phyloP scores from a whole-genome alignment of 2,888 invertebrate species.

The Cantharis rufa region DNA sequence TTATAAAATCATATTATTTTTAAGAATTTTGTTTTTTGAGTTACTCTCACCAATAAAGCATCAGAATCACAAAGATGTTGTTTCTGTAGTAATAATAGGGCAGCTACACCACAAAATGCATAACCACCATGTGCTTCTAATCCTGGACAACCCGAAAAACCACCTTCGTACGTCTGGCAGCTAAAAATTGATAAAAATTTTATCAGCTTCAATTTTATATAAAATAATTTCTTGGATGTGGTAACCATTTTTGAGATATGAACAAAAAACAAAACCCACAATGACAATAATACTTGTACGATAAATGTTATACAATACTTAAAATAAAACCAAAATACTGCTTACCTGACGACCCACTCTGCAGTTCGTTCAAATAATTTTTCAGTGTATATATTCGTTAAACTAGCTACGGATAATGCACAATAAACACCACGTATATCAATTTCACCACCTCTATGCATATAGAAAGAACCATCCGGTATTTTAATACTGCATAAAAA shows the following conservation, averaged over 20 bases:
- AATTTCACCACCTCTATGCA: slow-evolving; percentile 91
- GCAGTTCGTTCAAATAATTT: slow-evolving; percentile 83
- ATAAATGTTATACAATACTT: too few relatives aligned
- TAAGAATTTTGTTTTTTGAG: background rate
- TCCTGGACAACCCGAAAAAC: slow-evolving; percentile 91
- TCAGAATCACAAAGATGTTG: slow-evolving; percentile 75
- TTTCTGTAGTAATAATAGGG: slow-evolving; percentile 80
- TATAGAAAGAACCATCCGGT: slow-evolving; percentile 86
- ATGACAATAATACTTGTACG: too few relatives aligned
- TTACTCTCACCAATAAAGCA: slow-evolving; percentile 64
- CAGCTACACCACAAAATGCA: slow-evolving; percentile 94
- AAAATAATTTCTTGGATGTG: too few relatives aligned
- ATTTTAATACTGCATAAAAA: slow-evolving; percentile 80
- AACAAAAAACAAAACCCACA: too few relatives aligned
- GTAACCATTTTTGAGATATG: too few relatives aligned
- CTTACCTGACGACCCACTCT: slow-evolving; percentile 82
- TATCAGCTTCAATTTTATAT: too few relatives aligned
- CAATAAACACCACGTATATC: slow-evolving; percentile 98
- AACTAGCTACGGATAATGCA: slow-evolving; percentile 86
- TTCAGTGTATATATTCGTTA: slow-evolving; percentile 78
- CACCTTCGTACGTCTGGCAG: slow-evolving; percentile 99
- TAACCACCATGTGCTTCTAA: slow-evolving; percentile 99
- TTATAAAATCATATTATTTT: slow-evolving; percentile 20
- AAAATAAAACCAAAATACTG: too few relatives aligned
- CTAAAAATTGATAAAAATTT: slow-evolving; percentile 53